These are phyloP conservation scores for Globodera ellingtonae DNA, from an alignment of 1,140 invertebrate genomes.

Conservation along the genomic window DNA sequence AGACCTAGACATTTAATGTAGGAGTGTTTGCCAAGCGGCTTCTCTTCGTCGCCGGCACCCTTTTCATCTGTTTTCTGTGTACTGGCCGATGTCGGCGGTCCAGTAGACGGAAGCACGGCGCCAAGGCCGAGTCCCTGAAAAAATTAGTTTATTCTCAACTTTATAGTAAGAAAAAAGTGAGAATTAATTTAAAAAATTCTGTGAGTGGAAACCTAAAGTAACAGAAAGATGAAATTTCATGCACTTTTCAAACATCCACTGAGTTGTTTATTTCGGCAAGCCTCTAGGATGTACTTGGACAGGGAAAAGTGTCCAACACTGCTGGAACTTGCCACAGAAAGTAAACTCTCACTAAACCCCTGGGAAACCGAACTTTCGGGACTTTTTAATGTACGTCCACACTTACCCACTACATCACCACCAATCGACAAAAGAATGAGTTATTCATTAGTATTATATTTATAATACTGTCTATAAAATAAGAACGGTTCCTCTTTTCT, in stretches of 20 bases:
- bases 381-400: no score
- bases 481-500: no score
- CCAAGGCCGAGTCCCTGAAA: slow-evolving; percentile 36
- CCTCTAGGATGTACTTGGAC: neutral
- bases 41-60: slow-evolving; percentile 7
- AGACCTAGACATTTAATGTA: slow-evolving; percentile 21
- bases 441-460: no score
- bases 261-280: neutral
- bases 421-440: no score
- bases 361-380: no score
- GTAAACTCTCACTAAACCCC: no score
- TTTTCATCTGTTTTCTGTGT: neutral
- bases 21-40: slow-evolving; percentile 22
- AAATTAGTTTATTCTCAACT: neutral
- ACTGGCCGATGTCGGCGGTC: neutral
- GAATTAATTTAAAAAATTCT: neutral
- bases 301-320: neutral
- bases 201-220: neutral
- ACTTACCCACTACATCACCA: no score
- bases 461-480: no score
- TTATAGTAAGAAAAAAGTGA: no score
- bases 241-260: neutral
- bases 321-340: neutral
- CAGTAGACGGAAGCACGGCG: slow-evolving; percentile 16
- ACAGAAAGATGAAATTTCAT: neutral